These are phyloP conservation scores for Hirtodrosophila cameraria DNA, from an alignment of 2,888 invertebrate species.

Conservation along the genomic window DNA sequence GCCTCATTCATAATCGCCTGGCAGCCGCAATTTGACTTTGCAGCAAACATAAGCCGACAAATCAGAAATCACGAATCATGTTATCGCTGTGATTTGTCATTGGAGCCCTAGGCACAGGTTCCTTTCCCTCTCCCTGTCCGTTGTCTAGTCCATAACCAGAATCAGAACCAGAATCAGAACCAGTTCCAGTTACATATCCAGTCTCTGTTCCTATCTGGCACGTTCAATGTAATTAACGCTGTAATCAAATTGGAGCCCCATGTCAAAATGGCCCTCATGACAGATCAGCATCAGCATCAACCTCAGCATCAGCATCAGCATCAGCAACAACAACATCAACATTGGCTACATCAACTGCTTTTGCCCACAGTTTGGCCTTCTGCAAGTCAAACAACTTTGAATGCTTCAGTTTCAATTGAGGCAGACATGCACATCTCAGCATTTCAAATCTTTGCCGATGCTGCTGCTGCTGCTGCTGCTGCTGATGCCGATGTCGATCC, in stretches of 20 bases:
- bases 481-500: conserved; percentile 47
- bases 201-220: conserved; percentile 13
- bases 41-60: conserved; percentile 58
- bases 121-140: neutral
- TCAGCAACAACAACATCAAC: conserved; percentile 34
- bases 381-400: conserved; percentile 46
- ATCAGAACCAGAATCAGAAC: neutral
- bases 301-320: conserved; percentile 20
- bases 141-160: no score
- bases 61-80: conserved; percentile 71
- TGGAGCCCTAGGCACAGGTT: conserved; percentile 23
- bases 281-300: conserved; percentile 64
- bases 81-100: conserved; percentile 68
- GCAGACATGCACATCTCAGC: conserved; percentile 44
- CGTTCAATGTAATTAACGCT: conserved; percentile 71
- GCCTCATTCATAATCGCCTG: conserved; percentile 20
- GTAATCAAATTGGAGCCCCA: conserved; percentile 69
- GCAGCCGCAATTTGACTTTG: conserved; percentile 40
- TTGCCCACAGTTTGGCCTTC: conserved; percentile 66
- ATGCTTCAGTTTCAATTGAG: conserved; percentile 50
- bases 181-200: neutral
- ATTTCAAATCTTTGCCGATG: conserved; percentile 35
- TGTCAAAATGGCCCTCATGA: conserved; percentile 67
- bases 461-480: conserved; percentile 31
- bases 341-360: conserved; percentile 15